Evolutionary conservation across 2,888 invertebrate species (phyloP).

Genomic region (Nipponacmea schrenckii): DNA sequence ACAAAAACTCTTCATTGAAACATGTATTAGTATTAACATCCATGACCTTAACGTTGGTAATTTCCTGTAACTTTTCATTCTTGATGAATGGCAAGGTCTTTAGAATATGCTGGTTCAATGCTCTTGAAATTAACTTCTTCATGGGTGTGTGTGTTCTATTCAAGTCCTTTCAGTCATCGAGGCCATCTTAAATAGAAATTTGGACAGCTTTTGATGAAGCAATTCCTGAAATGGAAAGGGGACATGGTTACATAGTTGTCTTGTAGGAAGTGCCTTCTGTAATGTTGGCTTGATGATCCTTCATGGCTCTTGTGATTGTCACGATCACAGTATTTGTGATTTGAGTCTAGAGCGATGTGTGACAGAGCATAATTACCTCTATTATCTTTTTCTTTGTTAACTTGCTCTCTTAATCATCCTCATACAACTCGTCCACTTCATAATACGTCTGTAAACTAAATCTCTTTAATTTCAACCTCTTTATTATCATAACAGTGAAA

Average conservation of each 20-base stretch:
- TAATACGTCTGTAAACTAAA: neutral
- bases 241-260: neutral
- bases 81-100: neutral
- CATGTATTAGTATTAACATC: conserved; percentile 12
- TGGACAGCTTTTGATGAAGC: conserved; percentile 17
- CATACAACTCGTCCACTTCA: neutral
- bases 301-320: conserved; percentile 13
- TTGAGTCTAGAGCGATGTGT: neutral
- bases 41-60: conserved; percentile 16
- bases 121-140: conserved; percentile 22
- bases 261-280: conserved; percentile 15
- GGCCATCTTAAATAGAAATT: conserved; percentile 17
- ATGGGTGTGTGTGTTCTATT: conserved; percentile 11
- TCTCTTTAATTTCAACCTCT: conserved; percentile 6
- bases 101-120: conserved; percentile 13
- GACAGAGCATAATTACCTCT: neutral
- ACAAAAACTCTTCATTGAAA: neutral
- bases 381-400: conserved; percentile 1
- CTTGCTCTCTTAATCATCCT: neutral
- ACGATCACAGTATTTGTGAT: neutral
- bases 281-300: conserved; percentile 19
- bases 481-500: neutral
- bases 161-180: conserved; percentile 8
- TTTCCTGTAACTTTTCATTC: conserved; percentile 19
- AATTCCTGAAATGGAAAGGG: conserved; percentile 12